Evolutionary conservation across 2,888 invertebrate species (phyloP).

Genomic region (Caenorhabditis imperialis): DNA sequence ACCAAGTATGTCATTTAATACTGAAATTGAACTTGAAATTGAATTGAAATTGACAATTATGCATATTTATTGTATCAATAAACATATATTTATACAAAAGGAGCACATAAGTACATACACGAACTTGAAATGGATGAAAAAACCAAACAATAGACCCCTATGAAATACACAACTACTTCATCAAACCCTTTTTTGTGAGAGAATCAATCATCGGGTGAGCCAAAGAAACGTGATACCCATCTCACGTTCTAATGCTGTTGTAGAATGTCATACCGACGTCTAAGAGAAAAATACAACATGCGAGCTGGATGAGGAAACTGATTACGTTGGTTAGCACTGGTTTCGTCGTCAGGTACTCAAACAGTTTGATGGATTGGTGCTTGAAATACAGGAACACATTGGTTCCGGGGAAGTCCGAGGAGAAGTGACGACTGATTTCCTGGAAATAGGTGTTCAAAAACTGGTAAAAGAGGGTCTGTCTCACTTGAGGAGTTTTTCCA

Average conservation of each 20-base stretch:
- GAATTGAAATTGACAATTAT: slow-evolving; percentile 14
- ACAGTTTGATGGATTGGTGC: slow-evolving; percentile 9
- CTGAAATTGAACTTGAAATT: not conserved
- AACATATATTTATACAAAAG: slow-evolving; percentile 15
- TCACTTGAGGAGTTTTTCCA: slow-evolving; percentile 64
- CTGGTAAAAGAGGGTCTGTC: not conserved
- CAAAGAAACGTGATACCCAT: slow-evolving; percentile 15
- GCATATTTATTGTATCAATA: slow-evolving; percentile 48
- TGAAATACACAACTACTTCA: not conserved
- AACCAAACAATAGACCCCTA: too few relatives aligned
- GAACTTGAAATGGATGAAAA: too few relatives aligned
- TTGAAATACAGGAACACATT: slow-evolving; percentile 22
- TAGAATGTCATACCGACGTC: slow-evolving; percentile 38
- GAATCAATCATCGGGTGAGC: slow-evolving; percentile 17
- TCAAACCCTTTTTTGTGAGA: slow-evolving; percentile 29
- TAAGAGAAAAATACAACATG: slow-evolving; percentile 39
- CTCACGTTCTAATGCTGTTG: slow-evolving; percentile 31
- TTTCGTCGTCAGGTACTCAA: slow-evolving; percentile 13
- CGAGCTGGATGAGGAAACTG: slow-evolving; percentile 26
- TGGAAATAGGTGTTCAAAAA: slow-evolving; percentile 14
- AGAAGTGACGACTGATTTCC: slow-evolving; percentile 58
- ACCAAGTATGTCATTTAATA: slow-evolving; percentile 14
- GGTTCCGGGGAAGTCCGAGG: slow-evolving; percentile 45
- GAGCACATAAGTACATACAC: not conserved
- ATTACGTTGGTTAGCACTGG: slow-evolving; percentile 25